These are phyloP conservation scores for Trichonephila clavipes DNA, from an alignment of 1,140 invertebrate genomes.

Conservation along the genomic window DNA sequence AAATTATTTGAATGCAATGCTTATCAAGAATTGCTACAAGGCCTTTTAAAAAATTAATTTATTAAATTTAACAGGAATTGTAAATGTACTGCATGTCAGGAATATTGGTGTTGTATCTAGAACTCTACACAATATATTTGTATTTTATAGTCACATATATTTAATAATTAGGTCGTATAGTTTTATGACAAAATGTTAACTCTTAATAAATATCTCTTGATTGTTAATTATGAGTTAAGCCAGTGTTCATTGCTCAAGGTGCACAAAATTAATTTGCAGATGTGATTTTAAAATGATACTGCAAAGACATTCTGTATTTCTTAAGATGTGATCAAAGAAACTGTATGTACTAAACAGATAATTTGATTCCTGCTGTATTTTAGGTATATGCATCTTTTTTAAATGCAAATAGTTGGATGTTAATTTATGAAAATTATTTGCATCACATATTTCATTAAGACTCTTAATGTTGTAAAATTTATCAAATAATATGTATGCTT, in stretches of 20 bases:
- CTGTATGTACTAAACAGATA: neutral
- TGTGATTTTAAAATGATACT: neutral
- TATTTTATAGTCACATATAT: constrained; percentile 19
- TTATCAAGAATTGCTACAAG: neutral
- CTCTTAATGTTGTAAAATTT: neutral
- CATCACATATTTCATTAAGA: neutral
- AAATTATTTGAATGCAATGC: neutral
- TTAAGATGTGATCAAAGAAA: neutral
- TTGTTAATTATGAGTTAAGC: neutral
- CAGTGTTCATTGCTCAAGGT: constrained; percentile 34
- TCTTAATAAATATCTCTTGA: neutral
- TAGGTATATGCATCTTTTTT: neutral
- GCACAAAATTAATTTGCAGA: constrained; percentile 6
- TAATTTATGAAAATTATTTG: neutral
- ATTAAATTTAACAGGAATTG: neutral
- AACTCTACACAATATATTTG: neutral
- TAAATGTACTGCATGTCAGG: neutral
- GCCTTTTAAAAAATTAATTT: neutral
- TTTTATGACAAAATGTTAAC: neutral
- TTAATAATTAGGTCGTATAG: constrained; percentile 25
- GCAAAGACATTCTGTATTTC: neutral
- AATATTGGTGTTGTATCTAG: constrained; percentile 5
- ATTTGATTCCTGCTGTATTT: neutral
- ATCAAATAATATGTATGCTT: neutral
- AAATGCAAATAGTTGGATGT: constrained; percentile 5